phyloP scores from a whole-genome alignment of 2,797 vertebrate genomes.

The Microtus californicus region DNA sequence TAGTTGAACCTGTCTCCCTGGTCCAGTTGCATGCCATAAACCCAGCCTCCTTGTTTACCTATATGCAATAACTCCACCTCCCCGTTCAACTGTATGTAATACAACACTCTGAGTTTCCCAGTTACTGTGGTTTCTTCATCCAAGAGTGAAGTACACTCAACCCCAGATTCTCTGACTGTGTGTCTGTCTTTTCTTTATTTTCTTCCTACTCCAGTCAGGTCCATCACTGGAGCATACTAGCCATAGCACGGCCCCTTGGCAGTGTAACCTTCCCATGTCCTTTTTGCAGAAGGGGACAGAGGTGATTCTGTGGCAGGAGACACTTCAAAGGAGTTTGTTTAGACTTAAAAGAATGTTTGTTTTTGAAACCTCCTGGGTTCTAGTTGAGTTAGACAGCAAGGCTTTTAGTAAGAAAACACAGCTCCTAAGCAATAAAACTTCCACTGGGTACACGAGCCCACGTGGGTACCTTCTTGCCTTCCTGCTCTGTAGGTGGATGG shows the following conservation, averaged over 20 bases:
- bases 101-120: not conserved
- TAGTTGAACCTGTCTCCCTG: not conserved
- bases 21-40: no score
- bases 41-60: not conserved
- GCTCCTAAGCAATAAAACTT: constrained; percentile 62
- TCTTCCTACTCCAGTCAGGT: no score
- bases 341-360: constrained; percentile 65
- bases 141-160: not conserved
- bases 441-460: not conserved
- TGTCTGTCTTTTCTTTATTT: not conserved
- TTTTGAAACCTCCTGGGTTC: constrained; percentile 79
- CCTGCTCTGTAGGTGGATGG: constrained; percentile 39
- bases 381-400: constrained; percentile 68
- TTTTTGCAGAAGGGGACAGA: not conserved
- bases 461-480: not conserved
- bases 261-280: constrained; percentile 40
- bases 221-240: not conserved
- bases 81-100: not conserved
- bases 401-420: constrained; percentile 63
- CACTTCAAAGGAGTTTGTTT: constrained; percentile 75
- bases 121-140: not conserved
- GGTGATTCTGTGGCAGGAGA: constrained; percentile 56
- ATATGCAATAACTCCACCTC: not conserved
- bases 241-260: not conserved
- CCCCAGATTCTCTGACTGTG: not conserved